A percentile compares a stretch with the other conserved stretches of the same genome.
phyloP scores from a whole-genome alignment of 1,140 invertebrate species.

The Hermetia illucens region DNA sequence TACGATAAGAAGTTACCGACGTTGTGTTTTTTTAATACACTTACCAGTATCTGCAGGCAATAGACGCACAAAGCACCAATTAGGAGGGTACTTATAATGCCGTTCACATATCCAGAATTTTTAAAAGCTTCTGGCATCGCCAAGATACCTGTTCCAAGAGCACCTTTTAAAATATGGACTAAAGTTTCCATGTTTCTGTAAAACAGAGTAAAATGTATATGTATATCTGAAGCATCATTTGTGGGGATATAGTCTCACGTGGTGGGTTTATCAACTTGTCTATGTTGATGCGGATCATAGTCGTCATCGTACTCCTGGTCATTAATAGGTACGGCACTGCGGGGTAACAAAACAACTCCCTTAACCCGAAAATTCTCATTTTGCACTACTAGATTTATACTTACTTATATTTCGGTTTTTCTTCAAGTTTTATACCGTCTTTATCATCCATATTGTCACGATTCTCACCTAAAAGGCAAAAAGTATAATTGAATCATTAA shows the following conservation, averaged over 20 bases:
- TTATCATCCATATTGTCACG: no score
- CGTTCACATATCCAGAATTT: conserved; percentile 50
- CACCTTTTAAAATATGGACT: conserved; percentile 54
- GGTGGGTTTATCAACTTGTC: conserved; percentile 27
- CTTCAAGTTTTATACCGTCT: no score
- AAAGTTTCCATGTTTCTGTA: conserved; percentile 48
- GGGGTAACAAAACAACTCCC: no score
- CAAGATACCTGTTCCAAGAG: conserved; percentile 62
- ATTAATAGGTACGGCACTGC: no score
- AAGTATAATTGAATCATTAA: no score
- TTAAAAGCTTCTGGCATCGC: conserved; percentile 67
- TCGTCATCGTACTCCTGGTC: no score
- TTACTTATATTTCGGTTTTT: no score
- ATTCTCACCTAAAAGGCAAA: no score
- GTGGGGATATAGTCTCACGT: conserved; percentile 18
- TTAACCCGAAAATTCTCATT: no score
- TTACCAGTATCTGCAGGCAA: conserved; percentile 50
- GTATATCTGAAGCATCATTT: not conserved
- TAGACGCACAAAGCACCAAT: conserved; percentile 47
- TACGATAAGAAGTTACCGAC: not conserved
- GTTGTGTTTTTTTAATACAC: conserved; percentile 10
- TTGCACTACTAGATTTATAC: no score
- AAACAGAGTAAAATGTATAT: conserved; percentile 6
- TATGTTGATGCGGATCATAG: conserved; percentile 31
- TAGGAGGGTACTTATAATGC: conserved; percentile 39